Percentiles rank a stretch among this genome's conserved stretches.
Evolutionary conservation across 30 jellyfish, hydroid and myxozoan species (phyloP).

Genomic region (Hydra vulgaris): DNA sequence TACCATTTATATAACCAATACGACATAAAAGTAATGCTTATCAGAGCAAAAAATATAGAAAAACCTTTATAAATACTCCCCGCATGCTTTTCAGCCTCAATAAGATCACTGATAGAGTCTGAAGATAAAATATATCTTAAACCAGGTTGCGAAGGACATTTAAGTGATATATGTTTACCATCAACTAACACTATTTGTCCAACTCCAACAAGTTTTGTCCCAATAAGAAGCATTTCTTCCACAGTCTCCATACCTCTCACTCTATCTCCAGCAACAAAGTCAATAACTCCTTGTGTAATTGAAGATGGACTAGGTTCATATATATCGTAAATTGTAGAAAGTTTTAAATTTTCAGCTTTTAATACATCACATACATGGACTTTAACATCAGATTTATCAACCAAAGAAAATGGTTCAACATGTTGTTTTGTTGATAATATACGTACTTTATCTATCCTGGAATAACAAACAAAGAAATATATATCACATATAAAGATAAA

Average conservation of each 20-base stretch:
- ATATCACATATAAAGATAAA: not conserved
- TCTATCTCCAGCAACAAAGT: constrained; percentile 45
- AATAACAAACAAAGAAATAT: not conserved
- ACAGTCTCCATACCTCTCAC: constrained; percentile 58
- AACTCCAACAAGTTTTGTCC: constrained; percentile 48
- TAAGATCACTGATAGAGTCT: constrained; percentile 30
- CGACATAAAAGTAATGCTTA: constrained; percentile 26
- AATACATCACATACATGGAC: constrained; percentile 47
- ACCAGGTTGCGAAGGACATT: constrained; percentile 34
- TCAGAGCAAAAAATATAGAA: constrained; percentile 24
- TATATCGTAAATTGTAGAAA: constrained; percentile 12
- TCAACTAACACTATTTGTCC: constrained; percentile 34
- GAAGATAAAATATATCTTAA: constrained; percentile 44
- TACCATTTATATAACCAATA: constrained; percentile 43
- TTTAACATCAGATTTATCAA: constrained; percentile 2
- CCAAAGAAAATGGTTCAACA: constrained; percentile 47
- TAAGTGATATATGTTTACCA: constrained; percentile 12
- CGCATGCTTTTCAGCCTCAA: constrained; percentile 14
- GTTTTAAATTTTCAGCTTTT: constrained; percentile 30
- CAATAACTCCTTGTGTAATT: constrained; percentile 21
- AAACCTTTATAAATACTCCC: constrained; percentile 19
- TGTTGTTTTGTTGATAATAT: constrained; percentile 6
- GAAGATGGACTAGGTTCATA: constrained; percentile 42
- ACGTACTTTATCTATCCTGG: constrained; percentile 46
- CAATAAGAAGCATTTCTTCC: constrained; percentile 42